Conservation (phyloP, 2,888 invertebrate genomes). For the Synergus umbraculus region DNA sequence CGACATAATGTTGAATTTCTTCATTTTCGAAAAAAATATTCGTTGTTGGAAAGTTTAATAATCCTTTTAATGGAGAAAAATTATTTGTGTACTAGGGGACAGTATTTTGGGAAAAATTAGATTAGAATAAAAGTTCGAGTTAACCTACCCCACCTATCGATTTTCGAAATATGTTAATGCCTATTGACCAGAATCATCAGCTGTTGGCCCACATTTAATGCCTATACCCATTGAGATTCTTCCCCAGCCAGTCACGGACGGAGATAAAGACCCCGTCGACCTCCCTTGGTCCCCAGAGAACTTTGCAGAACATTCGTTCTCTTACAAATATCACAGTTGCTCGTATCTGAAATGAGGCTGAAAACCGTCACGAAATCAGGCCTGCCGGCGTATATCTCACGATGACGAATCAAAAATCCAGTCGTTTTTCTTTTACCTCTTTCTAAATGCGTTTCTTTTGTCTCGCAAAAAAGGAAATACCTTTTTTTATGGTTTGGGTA, state of each 20-base stretch:
- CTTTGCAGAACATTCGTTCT: constrained; percentile 61
- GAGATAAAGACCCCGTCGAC: constrained; percentile 63
- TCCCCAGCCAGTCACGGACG: constrained; percentile 56
- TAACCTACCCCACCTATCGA: constrained; percentile 44
- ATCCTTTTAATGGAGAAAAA: neutral
- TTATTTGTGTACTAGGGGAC: no score
- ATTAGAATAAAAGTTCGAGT: neutral
- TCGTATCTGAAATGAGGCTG: constrained; percentile 56
- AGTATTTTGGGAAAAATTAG: neutral
- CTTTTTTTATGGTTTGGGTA: no score
- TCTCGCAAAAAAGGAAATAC: no score
- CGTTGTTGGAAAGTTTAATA: no score
- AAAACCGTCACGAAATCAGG: constrained; percentile 53
- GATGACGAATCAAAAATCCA: constrained; percentile 4
- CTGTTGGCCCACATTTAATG: constrained; percentile 71
- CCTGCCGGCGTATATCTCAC: constrained; percentile 23
- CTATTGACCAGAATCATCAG: constrained; percentile 67
- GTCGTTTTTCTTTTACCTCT: constrained; percentile 2
- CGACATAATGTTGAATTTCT: neutral
- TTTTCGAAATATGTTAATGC: constrained; percentile 61
- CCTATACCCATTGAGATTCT: constrained; percentile 57
- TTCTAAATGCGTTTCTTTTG: constrained; percentile 6
- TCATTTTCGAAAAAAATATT: no score
- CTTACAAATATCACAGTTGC: constrained; percentile 63
- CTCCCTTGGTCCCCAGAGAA: constrained; percentile 67